phyloP scores from a whole-genome alignment of 1,140 invertebrate species.

The Zeugodacus cucurbitae region DNA sequence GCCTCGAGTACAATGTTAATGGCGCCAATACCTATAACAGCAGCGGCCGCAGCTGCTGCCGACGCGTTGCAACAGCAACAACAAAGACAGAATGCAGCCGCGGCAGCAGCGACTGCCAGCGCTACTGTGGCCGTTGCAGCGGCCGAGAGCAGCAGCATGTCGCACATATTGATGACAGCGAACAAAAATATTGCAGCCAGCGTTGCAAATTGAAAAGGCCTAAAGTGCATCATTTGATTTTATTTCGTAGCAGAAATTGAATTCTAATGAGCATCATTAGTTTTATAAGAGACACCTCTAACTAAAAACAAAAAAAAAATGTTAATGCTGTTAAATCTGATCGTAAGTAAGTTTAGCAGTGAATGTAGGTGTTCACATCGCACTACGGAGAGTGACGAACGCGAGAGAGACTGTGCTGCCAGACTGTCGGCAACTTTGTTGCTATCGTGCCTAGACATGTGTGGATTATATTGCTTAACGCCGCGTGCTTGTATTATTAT shows the following conservation, averaged over 20 bases:
- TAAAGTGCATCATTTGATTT: background rate
- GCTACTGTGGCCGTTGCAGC: slow-evolving; percentile 40
- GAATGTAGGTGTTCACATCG: background rate
- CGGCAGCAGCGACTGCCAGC: background rate
- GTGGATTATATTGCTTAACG: background rate
- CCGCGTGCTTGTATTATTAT: slow-evolving; percentile 6
- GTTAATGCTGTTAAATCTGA: background rate
- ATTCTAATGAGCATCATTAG: slow-evolving; percentile 15
- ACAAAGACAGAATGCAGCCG: slow-evolving; percentile 37
- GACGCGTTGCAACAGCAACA: slow-evolving; percentile 5
- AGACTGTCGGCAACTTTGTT: slow-evolving; percentile 21
- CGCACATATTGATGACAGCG: slow-evolving; percentile 18
- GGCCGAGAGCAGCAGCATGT: slow-evolving; percentile 19
- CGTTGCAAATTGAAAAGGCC: background rate
- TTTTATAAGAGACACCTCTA: background rate
- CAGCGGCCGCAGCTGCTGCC: background rate
- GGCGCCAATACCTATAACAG: background rate
- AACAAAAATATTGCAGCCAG: slow-evolving; percentile 17
- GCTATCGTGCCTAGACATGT: slow-evolving; percentile 8
- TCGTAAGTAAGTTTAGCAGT: background rate
- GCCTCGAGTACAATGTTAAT: background rate
- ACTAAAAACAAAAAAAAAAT: too few species aligned
- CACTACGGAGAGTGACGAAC: background rate
- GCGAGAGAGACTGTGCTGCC: slow-evolving; percentile 26
- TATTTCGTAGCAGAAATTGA: slow-evolving; percentile 2